Evolutionary conservation across 1,140 invertebrate species (phyloP).

Genomic region (Drosophila pandora): DNA sequence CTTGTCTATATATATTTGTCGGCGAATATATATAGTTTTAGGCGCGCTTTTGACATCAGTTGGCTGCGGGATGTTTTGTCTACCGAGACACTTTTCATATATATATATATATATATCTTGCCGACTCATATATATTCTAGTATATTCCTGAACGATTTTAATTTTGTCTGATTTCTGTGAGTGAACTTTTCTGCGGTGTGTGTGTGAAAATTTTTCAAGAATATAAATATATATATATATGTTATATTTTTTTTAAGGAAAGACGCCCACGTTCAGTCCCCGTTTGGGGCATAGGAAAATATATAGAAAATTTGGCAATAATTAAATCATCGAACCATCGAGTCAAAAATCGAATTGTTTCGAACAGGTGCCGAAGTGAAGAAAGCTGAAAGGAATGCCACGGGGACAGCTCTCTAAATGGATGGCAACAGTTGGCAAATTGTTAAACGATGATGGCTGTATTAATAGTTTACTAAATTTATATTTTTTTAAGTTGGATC

Average conservation of each 20-base stretch:
- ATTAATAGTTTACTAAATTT: slow-evolving; percentile 19
- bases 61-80: slow-evolving; percentile 63
- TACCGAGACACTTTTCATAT: slow-evolving; percentile 38
- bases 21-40: slow-evolving; percentile 45
- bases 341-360: slow-evolving; percentile 75
- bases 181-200: slow-evolving; percentile 3
- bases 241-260: slow-evolving; percentile 21
- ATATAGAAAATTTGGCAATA: slow-evolving; percentile 58
- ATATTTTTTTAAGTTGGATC: background rate
- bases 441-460: slow-evolving; percentile 40
- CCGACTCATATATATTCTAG: slow-evolving; percentile 22
- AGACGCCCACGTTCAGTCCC: slow-evolving; percentile 55
- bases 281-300: slow-evolving; percentile 37
- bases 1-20: slow-evolving; percentile 22
- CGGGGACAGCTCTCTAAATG: slow-evolving; percentile 44
- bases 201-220: slow-evolving; percentile 34
- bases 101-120: slow-evolving; percentile 5
- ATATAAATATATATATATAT: background rate
- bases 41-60: slow-evolving; percentile 72
- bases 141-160: slow-evolving; percentile 35
- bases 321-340: slow-evolving; percentile 75
- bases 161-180: slow-evolving; percentile 37
- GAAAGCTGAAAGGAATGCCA: slow-evolving; percentile 38
- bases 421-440: slow-evolving; percentile 67
- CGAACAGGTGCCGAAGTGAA: slow-evolving; percentile 67